Base-by-base conservation (phyloP, 1,140 invertebrate species). In the Berghia stephanieae region DNA sequence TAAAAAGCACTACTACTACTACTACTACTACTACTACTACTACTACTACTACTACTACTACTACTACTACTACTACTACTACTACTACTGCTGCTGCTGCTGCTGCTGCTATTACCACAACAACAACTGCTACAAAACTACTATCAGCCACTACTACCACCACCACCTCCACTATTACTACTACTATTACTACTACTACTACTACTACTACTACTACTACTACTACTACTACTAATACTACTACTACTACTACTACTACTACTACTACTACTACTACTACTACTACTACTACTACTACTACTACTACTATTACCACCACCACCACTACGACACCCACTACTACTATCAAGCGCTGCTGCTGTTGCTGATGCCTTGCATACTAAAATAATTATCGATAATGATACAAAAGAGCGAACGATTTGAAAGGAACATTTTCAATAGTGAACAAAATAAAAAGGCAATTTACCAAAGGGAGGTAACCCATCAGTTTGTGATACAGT, bases 271-370 rank as follows among this genome's bases (percentile, higher is more conserved):
- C 46, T 52, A 52, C 46, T 52, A 52, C 46, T 52, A 52, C 46
- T 52, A 52, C 46, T 52, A 52, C 46, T 52, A 52, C 46, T 52
- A 52, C 46, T 52, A 52, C 46, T 52, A 52, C 46, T 52, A 52
- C 46, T 52, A 52, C 46, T 52, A 52, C 46, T 52, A 52, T 24
- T 52, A 52, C 46, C n/a, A 52, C 46, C n/a, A 52, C 46, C n/a
- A 52, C 46, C n/a, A 52, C 46, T 52, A 52, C 46, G 13, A 24
- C 46, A 16, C 13, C 46, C n/a, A 24, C 46, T 52, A 24, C 46
- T 52, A 24, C 46, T 52, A n/a, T n/a, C n/a, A n/a, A n/a, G n/a
- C n/a, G 46, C 46, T 52, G 46, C 46, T 52, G 46, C 46, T 52
- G 46, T 24, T 52, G 24, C 46, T 52, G 24, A 13, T 52, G 46